phyloP scores from a whole-genome alignment of 2,888 invertebrate genomes.

The Lasioglossum pauxillum region DNA sequence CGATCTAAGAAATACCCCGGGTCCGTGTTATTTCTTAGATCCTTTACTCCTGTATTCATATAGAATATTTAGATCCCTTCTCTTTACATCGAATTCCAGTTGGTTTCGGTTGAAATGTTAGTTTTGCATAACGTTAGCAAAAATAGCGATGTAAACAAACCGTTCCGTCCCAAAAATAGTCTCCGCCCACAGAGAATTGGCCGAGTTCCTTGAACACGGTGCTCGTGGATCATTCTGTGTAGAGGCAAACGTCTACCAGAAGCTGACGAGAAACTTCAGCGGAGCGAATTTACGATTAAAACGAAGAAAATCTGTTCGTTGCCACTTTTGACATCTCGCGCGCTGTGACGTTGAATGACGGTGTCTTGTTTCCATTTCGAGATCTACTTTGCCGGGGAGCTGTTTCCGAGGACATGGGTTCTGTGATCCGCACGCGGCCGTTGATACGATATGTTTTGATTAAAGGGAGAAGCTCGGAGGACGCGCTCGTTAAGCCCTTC shows the following conservation, averaged over 20 bases:
- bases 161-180: slow-evolving; percentile 37
- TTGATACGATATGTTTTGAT: slow-evolving; percentile 55
- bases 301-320: neutral
- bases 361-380: slow-evolving; percentile 11
- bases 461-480: slow-evolving; percentile 52
- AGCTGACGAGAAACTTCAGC: neutral
- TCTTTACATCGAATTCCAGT: too few relatives aligned
- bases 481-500: slow-evolving; percentile 59
- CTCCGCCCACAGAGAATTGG: slow-evolving; percentile 26
- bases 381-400: neutral
- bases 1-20: too few relatives aligned
- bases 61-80: too few relatives aligned
- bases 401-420: neutral
- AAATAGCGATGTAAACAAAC: neutral
- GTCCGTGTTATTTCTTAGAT: too few relatives aligned
- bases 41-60: too few relatives aligned
- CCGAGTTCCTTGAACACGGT: slow-evolving; percentile 27
- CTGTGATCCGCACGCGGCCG: neutral
- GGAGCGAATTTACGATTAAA: neutral
- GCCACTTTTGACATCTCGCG: neutral
- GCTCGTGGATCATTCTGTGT: neutral
- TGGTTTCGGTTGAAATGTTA: neutral
- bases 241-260: neutral
- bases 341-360: neutral
- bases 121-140: neutral